Percentiles rank a stretch among this genome's conserved stretches.
Evolutionary conservation across 30 jellyfish, hydroid and myxozoan genomes (phyloP).

Genomic region (Pseudorhiza aurosa): DNA sequence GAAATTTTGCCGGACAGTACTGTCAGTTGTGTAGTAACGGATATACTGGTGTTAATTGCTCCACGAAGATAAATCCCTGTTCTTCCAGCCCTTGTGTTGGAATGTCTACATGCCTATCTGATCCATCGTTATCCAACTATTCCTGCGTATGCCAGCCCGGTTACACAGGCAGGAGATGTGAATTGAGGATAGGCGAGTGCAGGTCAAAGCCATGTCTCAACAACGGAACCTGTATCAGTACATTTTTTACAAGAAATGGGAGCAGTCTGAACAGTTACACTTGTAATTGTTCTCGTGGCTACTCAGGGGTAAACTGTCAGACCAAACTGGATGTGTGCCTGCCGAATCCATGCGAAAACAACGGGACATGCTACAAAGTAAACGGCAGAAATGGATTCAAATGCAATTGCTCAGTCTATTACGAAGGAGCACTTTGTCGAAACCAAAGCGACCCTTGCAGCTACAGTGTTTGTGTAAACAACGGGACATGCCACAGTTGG

Average conservation of each 20-base stretch:
- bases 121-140: background rate
- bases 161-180: slow-evolving; percentile 24
- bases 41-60: slow-evolving; percentile 55
- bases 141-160: slow-evolving; percentile 47
- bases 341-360: slow-evolving; percentile 36
- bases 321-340: background rate
- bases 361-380: slow-evolving; percentile 34
- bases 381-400: background rate
- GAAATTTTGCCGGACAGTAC: slow-evolving; percentile 44
- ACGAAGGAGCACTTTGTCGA: slow-evolving; percentile 41
- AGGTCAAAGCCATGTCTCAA: slow-evolving; percentile 32
- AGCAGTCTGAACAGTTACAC: slow-evolving; percentile 22
- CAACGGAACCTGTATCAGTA: slow-evolving; percentile 50
- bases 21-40: slow-evolving; percentile 51
- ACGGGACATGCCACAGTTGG: slow-evolving; percentile 43
- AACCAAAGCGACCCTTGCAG: slow-evolving; percentile 29
- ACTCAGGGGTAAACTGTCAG: slow-evolving; percentile 25
- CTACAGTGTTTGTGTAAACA: slow-evolving; percentile 24
- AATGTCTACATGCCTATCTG: slow-evolving; percentile 31
- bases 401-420: slow-evolving; percentile 22
- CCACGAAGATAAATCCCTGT: slow-evolving; percentile 46
- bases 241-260: background rate
- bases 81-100: slow-evolving; percentile 44
- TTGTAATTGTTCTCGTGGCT: slow-evolving; percentile 10
- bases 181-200: slow-evolving; percentile 19